Evolutionary conservation across 2,888 invertebrate species (phyloP).

Genomic region (Synergus umbraculus): DNA sequence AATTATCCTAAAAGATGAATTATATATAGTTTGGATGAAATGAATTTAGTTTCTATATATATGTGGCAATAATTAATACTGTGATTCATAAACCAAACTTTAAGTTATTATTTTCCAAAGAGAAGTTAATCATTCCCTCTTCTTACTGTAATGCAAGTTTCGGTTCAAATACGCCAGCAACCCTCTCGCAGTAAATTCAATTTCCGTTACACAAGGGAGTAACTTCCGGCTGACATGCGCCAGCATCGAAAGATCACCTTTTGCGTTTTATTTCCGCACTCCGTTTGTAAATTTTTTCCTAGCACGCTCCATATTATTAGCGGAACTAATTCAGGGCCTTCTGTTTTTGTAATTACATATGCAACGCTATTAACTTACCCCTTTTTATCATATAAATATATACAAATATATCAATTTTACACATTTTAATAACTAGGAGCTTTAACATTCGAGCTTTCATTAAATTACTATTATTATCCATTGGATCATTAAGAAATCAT

Average conservation of each 20-base stretch:
- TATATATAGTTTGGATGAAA: background rate
- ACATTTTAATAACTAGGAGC: background rate
- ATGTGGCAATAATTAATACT: constrained; percentile 12
- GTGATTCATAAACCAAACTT: constrained; percentile 20
- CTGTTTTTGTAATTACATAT: constrained; percentile 51
- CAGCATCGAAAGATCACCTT: constrained; percentile 49
- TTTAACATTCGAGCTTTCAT: background rate
- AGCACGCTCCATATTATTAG: constrained; percentile 44
- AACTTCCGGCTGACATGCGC: constrained; percentile 49
- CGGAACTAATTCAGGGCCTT: constrained; percentile 66
- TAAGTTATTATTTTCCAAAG: constrained; percentile 24
- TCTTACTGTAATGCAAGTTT: constrained; percentile 22
- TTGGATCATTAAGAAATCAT: background rate
- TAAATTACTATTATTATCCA: background rate
- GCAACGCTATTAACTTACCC: background rate
- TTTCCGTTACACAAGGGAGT: constrained; percentile 51
- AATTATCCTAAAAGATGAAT: background rate
- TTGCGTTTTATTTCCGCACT: constrained; percentile 45
- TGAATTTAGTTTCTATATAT: constrained; percentile 2
- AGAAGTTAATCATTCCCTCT: constrained; percentile 11
- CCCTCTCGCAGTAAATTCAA: constrained; percentile 50
- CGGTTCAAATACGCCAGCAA: background rate
- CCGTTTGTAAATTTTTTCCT: constrained; percentile 42
- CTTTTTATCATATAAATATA: background rate
- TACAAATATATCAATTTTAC: constrained; percentile 3